These are phyloP conservation scores for Chironomus striatipennis DNA, from an alignment of 1,140 invertebrate genomes.

Conservation along the genomic window DNA sequence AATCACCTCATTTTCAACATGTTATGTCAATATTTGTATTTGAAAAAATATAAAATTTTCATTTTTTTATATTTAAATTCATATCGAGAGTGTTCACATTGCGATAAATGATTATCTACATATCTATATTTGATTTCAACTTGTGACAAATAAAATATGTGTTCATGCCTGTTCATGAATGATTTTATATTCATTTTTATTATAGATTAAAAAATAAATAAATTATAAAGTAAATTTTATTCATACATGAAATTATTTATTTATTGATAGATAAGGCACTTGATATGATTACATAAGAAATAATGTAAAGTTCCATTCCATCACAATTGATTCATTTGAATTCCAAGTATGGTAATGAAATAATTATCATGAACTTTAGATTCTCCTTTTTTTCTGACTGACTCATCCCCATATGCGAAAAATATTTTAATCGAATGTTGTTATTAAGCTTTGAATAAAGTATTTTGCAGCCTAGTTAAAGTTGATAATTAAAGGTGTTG, in stretches of 20 bases:
- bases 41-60: background rate
- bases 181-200: too few species aligned
- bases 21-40: conserved; percentile 10
- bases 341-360: too few species aligned
- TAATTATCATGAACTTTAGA: too few species aligned
- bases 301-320: too few species aligned
- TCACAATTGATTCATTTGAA: too few species aligned
- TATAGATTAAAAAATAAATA: too few species aligned
- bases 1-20: conserved; percentile 23
- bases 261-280: background rate
- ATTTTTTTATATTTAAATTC: conserved; percentile 20
- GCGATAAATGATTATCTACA: conserved; percentile 5
- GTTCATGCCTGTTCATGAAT: background rate
- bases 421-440: too few species aligned
- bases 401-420: too few species aligned
- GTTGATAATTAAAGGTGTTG: too few species aligned
- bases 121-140: conserved; percentile 19
- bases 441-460: too few species aligned
- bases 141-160: background rate
- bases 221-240: background rate
- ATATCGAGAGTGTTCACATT: background rate
- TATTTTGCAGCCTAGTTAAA: too few species aligned
- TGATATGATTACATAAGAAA: background rate
- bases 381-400: too few species aligned
- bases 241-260: background rate